Evolutionary conservation across 92 coral and sea anemone genomes (phyloP), one percentile per base, ranked within the genome.

Genomic region (Phenganax marumi): DNA sequence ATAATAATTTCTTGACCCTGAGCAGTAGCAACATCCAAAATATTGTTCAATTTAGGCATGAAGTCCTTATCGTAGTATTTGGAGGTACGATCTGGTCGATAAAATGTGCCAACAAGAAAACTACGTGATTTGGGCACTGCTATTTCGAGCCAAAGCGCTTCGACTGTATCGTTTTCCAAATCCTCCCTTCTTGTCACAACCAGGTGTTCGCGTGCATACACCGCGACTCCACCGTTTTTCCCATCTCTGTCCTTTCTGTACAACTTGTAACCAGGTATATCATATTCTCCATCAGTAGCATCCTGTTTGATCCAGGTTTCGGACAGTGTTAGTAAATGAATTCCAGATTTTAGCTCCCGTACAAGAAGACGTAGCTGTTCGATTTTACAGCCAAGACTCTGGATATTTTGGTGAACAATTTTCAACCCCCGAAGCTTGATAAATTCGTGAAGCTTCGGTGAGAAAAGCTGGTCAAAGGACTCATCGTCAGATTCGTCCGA

Each of bases 61-160:
- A 84, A 80, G 50, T 84, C 85, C 82, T 66, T 84, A 75, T 88
- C 88, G 18, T 88, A 84, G 66, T 84, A 60, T 61, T 43, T 51
- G 16, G 91, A 88, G n/a, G 85, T 57, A 75, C 84, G 62, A 84
- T n/a, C n/a, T n/a, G n/a, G n/a, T n/a, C 87, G 71, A 77, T 77
- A 84, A 63, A 84, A 87, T 56, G 19, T 87, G 17, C 87, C 90
- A 52, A 87, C 63, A 49, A 87, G 75, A 76, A 87, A 84, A 18
- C 80, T 58, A 50, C 88, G 68, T 50, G 88, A 87, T 87, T 83
- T 83, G 21, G 80, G 73, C 70, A 84, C 43, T 57, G 66, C 48
- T 70, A 84, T 76, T 75, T 84, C 87, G 18, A 84, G 60, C 87
- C 87, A 84, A 47, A 84, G 55, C 9, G 82, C 86, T 52, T 82